phyloP scores from a whole-genome alignment of 37 sponge, comb jelly and placozoan genomes.

The Agelas oroides region DNA sequence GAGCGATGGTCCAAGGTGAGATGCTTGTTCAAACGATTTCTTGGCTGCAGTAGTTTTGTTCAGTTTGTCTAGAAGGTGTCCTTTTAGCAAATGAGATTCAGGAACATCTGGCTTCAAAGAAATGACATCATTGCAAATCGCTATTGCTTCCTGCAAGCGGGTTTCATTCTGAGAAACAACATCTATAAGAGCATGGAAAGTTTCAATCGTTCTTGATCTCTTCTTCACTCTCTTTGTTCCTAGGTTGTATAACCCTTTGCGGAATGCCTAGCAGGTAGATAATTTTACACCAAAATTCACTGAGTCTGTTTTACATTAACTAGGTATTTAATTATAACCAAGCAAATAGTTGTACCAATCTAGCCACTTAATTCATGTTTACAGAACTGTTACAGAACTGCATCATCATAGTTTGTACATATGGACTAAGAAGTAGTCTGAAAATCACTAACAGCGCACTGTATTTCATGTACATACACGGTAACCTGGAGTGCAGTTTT shows the following conservation, averaged over 20 bases:
- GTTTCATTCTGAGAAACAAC: slow-evolving; percentile 11
- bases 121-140: slow-evolving; percentile 47
- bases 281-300: too few species aligned
- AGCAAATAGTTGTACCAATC: neutral
- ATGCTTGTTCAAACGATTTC: slow-evolving; percentile 16
- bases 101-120: slow-evolving; percentile 63
- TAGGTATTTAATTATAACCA: too few species aligned
- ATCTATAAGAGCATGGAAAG: slow-evolving; percentile 16
- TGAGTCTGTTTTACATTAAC: neutral
- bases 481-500: too few species aligned
- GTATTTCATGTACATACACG: too few species aligned
- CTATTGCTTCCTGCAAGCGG: slow-evolving; percentile 70
- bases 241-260: neutral
- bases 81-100: slow-evolving; percentile 45
- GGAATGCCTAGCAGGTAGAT: slow-evolving; percentile 9
- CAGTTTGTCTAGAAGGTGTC: slow-evolving; percentile 56
- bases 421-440: too few species aligned
- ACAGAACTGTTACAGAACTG: too few species aligned
- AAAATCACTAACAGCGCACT: too few species aligned
- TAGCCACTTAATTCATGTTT: neutral
- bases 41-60: slow-evolving; percentile 53
- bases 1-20: slow-evolving; percentile 22
- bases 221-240: neutral
- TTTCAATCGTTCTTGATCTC: slow-evolving; percentile 2
- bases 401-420: too few species aligned